Evolutionary conservation across 2,113 vertebrate genomes (phyloP).

Genomic region (cattle (Bos taurus)): ARS-UCD2.0 NC_037332.1:106887001-106887500

Average conservation of each 20-base stretch:
- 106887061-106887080: background rate
- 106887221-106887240: background rate
- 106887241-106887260: no score
- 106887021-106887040: background rate
- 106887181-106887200: background rate
- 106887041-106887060: background rate
- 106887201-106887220: background rate
- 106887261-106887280: background rate
- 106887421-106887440: background rate
- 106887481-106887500: background rate
- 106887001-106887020: background rate
- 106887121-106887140: background rate
- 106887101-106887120: background rate
- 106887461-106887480: background rate
- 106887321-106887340: slow-evolving; percentile 46
- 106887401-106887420: background rate
- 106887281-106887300: background rate
- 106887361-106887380: background rate
- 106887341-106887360: background rate
- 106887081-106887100: background rate
- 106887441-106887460: background rate
- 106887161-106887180: background rate
- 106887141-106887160: background rate
- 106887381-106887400: background rate
- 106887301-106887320: background rate